Conservation (phyloP, 2,113 vertebrate species). For the Ivindomyrus marchei region DNA sequence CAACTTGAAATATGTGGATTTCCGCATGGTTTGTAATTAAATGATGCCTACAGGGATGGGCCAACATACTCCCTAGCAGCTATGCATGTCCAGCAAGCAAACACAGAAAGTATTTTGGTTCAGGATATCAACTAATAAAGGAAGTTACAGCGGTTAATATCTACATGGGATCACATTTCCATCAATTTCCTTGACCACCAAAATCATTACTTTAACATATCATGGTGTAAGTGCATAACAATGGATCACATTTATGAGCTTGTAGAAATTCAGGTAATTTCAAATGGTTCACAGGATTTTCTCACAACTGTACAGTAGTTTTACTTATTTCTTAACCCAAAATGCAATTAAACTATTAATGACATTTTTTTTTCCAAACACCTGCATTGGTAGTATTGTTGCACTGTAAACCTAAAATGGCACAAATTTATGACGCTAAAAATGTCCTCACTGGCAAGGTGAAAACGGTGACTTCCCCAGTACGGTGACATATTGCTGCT, state of each 20-base stretch:
- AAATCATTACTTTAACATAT: background rate
- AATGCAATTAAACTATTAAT: background rate
- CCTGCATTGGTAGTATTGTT: background rate
- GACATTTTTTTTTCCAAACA: too few relatives aligned
- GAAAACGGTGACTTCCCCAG: background rate
- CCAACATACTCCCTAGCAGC: background rate
- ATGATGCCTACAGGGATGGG: background rate
- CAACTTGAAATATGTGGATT: background rate
- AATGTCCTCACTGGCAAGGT: background rate
- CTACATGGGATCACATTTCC: background rate
- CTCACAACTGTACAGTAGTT: background rate
- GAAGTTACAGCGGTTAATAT: background rate
- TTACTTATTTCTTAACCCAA: background rate
- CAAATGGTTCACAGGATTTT: background rate
- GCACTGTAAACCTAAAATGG: background rate
- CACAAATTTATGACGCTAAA: background rate
- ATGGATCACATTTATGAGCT: background rate
- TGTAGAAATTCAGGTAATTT: background rate
- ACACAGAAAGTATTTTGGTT: background rate
- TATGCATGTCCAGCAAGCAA: background rate
- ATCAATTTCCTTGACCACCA: background rate
- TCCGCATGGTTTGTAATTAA: background rate
- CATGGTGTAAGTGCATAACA: background rate
- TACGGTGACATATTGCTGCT: background rate
- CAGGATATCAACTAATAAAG: background rate